Conservation (phyloP, 2,113 vertebrate genomes). For the Cavia porcellus region DNA sequence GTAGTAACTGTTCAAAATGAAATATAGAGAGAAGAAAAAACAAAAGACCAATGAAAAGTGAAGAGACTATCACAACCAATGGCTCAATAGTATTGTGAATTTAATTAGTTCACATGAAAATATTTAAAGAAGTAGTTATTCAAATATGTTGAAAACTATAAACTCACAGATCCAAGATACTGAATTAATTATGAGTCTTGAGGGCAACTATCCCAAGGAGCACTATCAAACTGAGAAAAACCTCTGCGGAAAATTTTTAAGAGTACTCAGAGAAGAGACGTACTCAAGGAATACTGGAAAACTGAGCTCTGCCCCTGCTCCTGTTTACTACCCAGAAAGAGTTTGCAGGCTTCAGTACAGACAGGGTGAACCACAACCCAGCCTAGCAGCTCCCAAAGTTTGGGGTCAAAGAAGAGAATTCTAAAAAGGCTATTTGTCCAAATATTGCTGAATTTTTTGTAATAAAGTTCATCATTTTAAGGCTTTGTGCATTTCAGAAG, state of each 20-base stretch:
- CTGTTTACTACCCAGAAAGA: background rate
- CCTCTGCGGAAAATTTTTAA: background rate
- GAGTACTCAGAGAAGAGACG: background rate
- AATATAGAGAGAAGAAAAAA: background rate
- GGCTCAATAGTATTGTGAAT: background rate
- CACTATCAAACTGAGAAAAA: background rate
- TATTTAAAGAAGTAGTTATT: constrained; percentile 2
- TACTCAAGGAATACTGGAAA: background rate
- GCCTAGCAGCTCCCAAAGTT: background rate
- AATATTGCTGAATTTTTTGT: background rate
- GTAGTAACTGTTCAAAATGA: background rate
- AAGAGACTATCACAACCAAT: background rate
- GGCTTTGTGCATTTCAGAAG: background rate
- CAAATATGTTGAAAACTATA: background rate
- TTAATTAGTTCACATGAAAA: background rate
- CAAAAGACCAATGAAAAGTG: background rate
- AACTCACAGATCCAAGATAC: background rate
- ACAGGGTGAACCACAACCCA: background rate
- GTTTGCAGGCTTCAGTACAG: background rate
- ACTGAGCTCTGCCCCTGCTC: too few species aligned
- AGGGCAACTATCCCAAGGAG: background rate
- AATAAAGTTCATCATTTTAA: background rate
- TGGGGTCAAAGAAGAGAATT: background rate
- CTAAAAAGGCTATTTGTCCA: background rate
- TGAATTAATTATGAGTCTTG: background rate